Base-by-base conservation (phyloP, 2,888 invertebrate species). In the Nemapogon koenigi region DNA sequence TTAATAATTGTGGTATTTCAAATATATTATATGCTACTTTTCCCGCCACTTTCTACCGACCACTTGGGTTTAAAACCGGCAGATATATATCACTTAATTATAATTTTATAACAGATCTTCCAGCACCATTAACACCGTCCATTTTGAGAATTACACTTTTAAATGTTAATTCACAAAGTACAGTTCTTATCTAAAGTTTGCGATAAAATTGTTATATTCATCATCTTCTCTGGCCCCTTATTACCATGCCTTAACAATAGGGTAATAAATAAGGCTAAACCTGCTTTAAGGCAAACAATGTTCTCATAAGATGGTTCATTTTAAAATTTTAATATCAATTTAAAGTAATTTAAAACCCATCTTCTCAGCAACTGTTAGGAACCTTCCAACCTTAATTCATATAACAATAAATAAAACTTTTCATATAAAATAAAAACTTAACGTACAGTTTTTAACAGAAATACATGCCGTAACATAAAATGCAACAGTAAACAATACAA, bases 61-160 rank as follows among this genome's bases (percentile, higher is more conserved):
- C 13, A 22, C 13, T 27, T n/a, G n/a, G n/a, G n/a, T n/a, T n/a
- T n/a, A n/a, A n/a, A n/a, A n/a, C n/a, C n/a, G n/a, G n/a, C n/a
- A n/a, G n/a, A n/a, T n/a, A n/a, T 10, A 22, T 4, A 11, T 14
- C 30, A 4, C 13, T n/a, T 15, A 11, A n/a, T 14, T 15, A 4
- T 30, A 30, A 15, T n/a, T 19, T 33, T 33, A 19, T 13, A 19
- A 66, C 72, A 75, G 75, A 75, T 75, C 75, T 71, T 65, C 64
- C 68, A 75, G 75, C 75, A 75, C 75, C 75, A 70, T 53, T 50
- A 57, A 54, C 38, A 26, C 43, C 37, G 35, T 38, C 39, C 39
- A 37, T 32, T 16, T 32, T 7, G 18, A 17, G 16, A 14, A 30
- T 6, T 15, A n/a, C n/a, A n/a, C n/a, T n/a, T n/a, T n/a, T n/a